phyloP scores from a whole-genome alignment of 2,797 vertebrate genomes.

The Melanotaenia pygmaea region DNA sequence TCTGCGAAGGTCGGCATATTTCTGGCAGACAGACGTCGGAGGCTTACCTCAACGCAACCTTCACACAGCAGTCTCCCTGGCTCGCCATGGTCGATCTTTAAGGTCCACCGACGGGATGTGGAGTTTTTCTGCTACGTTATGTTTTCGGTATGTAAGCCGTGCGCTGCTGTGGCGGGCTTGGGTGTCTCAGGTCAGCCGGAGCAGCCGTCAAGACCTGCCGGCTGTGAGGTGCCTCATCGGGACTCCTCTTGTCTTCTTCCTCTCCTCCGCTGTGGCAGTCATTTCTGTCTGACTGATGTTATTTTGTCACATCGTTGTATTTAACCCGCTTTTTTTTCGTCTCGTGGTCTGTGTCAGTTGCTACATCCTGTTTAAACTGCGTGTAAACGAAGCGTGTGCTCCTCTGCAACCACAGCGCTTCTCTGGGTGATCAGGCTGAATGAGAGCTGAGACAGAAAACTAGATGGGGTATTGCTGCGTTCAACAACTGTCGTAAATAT shows the following conservation, averaged over 20 bases:
- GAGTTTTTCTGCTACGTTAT: slow-evolving; percentile 23
- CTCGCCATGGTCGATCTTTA: slow-evolving; percentile 84
- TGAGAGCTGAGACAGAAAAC: slow-evolving; percentile 28
- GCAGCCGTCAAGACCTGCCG: slow-evolving; percentile 72
- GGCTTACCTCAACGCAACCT: slow-evolving; percentile 94
- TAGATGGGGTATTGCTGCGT: slow-evolving; percentile 56
- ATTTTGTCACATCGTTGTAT: slow-evolving; percentile 43
- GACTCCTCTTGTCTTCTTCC: slow-evolving; percentile 46
- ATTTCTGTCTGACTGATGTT: slow-evolving; percentile 35
- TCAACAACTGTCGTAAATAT: slow-evolving; percentile 33
- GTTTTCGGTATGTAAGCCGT: slow-evolving; percentile 28
- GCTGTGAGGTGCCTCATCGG: slow-evolving; percentile 52
- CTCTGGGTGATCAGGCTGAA: slow-evolving; percentile 49
- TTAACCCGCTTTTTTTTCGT: slow-evolving; percentile 5
- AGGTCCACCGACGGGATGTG: slow-evolving; percentile 34
- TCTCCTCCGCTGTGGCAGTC: slow-evolving; percentile 46
- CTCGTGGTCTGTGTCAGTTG: slow-evolving; percentile 18
- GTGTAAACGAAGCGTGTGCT: slow-evolving; percentile 35
- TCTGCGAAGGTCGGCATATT: slow-evolving; percentile 52
- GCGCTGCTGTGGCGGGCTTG: slow-evolving; percentile 32
- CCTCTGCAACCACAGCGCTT: slow-evolving; percentile 39
- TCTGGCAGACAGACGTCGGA: slow-evolving; percentile 41
- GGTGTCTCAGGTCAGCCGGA: slow-evolving; percentile 67
- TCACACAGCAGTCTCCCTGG: slow-evolving; percentile 91
- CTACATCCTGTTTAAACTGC: slow-evolving; percentile 74